Conservation (phyloP, 1,140 invertebrate species). For the Heliconius hewitsoni region DNA sequence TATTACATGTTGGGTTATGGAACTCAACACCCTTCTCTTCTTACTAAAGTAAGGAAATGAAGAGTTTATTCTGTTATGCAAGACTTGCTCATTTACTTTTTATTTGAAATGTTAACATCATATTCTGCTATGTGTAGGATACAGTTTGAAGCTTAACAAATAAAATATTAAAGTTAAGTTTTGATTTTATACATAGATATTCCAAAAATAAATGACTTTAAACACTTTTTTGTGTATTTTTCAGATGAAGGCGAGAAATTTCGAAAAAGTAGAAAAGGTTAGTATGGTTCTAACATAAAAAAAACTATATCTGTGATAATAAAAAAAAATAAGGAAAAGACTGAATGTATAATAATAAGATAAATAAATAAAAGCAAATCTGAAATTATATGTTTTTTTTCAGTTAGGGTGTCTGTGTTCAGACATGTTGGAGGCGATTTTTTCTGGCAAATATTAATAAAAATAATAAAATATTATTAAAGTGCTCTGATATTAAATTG, state of each 20-base stretch:
- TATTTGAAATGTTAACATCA: too few relatives aligned
- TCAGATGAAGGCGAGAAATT: constrained; percentile 96
- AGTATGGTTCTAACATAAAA: constrained; percentile 81
- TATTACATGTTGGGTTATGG: too few relatives aligned
- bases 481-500: too few relatives aligned
- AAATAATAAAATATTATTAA: background rate
- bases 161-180: too few relatives aligned
- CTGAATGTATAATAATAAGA: constrained; percentile 52
- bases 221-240: constrained; percentile 51
- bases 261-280: constrained; percentile 99
- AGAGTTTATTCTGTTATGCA: too few relatives aligned
- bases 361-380: constrained; percentile 61
- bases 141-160: too few relatives aligned
- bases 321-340: constrained; percentile 24
- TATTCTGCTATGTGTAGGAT: too few relatives aligned
- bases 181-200: too few relatives aligned
- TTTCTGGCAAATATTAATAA: constrained; percentile 69
- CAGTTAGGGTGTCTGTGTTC: constrained; percentile 80
- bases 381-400: constrained; percentile 69
- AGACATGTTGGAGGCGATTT: constrained; percentile 86
- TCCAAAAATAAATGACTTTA: too few relatives aligned
- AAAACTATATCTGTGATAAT: constrained; percentile 47
- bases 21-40: too few relatives aligned
- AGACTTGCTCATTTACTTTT: too few relatives aligned
- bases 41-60: too few relatives aligned